Evolutionary conservation across 2,797 vertebrate genomes (phyloP).

Genomic region (Lemur catta): DNA sequence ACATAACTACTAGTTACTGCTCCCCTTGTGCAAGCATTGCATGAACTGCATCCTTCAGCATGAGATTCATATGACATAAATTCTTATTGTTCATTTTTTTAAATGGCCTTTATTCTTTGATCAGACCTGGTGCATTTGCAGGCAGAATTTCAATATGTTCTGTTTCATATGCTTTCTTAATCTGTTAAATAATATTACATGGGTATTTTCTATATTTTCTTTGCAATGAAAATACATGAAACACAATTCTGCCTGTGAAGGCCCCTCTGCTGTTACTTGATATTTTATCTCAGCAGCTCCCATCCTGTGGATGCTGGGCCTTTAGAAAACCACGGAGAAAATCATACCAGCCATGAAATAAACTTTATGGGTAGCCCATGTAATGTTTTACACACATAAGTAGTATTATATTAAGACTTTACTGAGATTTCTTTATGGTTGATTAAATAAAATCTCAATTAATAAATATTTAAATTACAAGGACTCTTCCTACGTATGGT

Average conservation of each 20-base stretch:
- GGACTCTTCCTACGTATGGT: background rate
- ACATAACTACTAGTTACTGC: background rate
- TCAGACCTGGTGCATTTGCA: background rate
- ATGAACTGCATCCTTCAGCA: background rate
- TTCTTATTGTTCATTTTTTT: background rate
- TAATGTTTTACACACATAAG: background rate
- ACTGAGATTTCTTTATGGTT: background rate
- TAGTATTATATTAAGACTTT: background rate
- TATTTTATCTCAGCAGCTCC: background rate
- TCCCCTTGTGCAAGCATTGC: background rate
- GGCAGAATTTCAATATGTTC: background rate
- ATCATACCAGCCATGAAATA: background rate
- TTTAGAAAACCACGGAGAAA: background rate
- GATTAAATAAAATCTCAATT: background rate
- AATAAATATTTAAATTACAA: background rate
- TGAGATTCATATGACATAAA: background rate
- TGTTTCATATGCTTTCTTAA: background rate
- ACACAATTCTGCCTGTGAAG: background rate
- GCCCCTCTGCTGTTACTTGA: background rate
- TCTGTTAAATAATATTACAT: background rate
- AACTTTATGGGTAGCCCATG: background rate
- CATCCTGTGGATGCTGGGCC: background rate
- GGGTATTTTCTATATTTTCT: background rate
- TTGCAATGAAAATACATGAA: conserved; percentile 38
- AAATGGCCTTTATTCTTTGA: background rate